Evolutionary conservation across 2,888 invertebrate genomes (phyloP).

Genomic region (Tipula unca): DNA sequence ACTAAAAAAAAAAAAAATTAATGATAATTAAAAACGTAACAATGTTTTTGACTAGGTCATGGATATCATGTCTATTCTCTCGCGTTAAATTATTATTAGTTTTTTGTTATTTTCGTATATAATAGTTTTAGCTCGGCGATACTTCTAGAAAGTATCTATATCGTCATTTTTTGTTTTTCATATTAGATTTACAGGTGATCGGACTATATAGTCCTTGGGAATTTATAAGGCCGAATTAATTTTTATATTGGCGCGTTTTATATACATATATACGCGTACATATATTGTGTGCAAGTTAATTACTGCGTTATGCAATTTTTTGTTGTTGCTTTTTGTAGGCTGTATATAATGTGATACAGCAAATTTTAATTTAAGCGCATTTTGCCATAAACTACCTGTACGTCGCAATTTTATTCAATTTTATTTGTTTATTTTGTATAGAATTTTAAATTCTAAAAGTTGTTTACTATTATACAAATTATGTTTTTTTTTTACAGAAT

Average conservation of each 20-base stretch:
- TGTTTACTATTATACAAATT: no score
- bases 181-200: conserved; percentile 9
- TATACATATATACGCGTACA: no score
- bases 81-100: neutral
- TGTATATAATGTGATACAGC: neutral
- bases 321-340: neutral
- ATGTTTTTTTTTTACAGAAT: no score
- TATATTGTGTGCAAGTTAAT: neutral
- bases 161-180: neutral
- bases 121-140: neutral
- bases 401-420: no score
- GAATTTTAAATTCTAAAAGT: no score
- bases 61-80: conserved; percentile 16
- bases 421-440: no score
- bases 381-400: neutral
- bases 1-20: neutral
- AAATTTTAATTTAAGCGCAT: neutral
- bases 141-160: conserved; percentile 4
- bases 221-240: neutral
- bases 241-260: neutral
- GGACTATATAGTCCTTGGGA: neutral
- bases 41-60: conserved; percentile 18
- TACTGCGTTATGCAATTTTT: neutral
- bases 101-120: neutral
- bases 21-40: conserved; percentile 8